phyloP scores from a whole-genome alignment of 2,888 invertebrate species.

The Drosophila lutescens region DNA sequence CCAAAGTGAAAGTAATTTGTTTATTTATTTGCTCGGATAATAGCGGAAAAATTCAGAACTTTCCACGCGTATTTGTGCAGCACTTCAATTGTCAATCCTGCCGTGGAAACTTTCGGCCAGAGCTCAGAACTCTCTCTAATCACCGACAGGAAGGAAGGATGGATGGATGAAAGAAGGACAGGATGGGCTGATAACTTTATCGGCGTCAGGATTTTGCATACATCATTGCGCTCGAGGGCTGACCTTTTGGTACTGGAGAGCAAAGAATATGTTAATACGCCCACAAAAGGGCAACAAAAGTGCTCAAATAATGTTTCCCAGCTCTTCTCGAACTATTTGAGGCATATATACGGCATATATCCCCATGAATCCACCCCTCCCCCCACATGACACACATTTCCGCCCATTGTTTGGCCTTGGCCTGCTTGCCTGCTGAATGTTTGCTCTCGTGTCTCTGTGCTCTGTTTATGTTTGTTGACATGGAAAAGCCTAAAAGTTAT shows the following conservation, averaged over 20 bases:
- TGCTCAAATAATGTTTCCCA: slow-evolving; percentile 48
- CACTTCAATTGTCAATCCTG: slow-evolving; percentile 50
- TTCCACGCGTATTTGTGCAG: slow-evolving; percentile 56
- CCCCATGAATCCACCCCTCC: neutral
- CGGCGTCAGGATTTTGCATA: no score
- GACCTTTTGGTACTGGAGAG: slow-evolving; percentile 13
- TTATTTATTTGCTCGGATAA: slow-evolving; percentile 47
- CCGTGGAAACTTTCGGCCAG: slow-evolving; percentile 42
- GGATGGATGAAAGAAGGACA: neutral
- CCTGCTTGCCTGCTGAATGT: slow-evolving; percentile 24
- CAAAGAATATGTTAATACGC: slow-evolving; percentile 43
- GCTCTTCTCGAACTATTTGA: slow-evolving; percentile 17
- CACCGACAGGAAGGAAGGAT: neutral
- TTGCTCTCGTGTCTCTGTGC: slow-evolving; percentile 36
- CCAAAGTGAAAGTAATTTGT: slow-evolving; percentile 42
- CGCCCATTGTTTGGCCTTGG: slow-evolving; percentile 49
- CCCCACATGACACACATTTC: slow-evolving; percentile 18
- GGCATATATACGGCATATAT: no score
- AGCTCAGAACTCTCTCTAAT: slow-evolving; percentile 13
- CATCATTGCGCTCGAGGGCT: slow-evolving; percentile 48
- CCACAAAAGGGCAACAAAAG: slow-evolving; percentile 35
- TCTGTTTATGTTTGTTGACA: slow-evolving; percentile 72
- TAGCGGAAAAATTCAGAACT: slow-evolving; percentile 28
- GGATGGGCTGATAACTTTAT: slow-evolving; percentile 64
- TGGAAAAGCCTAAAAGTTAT: slow-evolving; percentile 74